Percentiles rank a stretch among this genome's conserved stretches.
phyloP scores from a whole-genome alignment of 2,888 invertebrate species.

The Deroplatys truncata region DNA sequence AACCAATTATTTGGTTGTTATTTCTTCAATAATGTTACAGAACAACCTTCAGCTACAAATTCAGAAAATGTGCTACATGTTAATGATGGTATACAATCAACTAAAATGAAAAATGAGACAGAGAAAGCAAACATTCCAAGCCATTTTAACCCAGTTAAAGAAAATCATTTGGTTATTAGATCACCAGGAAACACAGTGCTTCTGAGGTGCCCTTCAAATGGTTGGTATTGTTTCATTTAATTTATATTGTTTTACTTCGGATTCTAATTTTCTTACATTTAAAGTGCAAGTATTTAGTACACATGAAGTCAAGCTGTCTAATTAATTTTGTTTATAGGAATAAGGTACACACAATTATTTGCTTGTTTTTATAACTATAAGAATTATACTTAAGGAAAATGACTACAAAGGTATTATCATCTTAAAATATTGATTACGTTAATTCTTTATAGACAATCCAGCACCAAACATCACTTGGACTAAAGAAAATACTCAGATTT shows the following conservation, averaged over 20 bases:
- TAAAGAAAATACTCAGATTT: constrained; percentile 9
- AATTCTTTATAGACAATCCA: constrained; percentile 36
- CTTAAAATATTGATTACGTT: neutral
- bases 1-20: no score
- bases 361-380: no score
- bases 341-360: neutral
- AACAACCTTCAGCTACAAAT: neutral
- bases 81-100: constrained; percentile 27
- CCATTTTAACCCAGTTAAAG: constrained; percentile 47
- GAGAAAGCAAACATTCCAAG: constrained; percentile 46
- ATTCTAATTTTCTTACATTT: neutral
- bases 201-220: constrained; percentile 67
- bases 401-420: neutral
- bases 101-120: constrained; percentile 43
- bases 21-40: neutral
- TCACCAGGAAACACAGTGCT: constrained; percentile 74
- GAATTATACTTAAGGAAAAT: neutral
- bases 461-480: constrained; percentile 41
- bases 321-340: neutral
- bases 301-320: neutral
- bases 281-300: neutral
- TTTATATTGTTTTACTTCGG: neutral
- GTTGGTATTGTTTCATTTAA: constrained; percentile 39
- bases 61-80: neutral
- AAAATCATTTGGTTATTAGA: constrained; percentile 54